phyloP scores from a whole-genome alignment of 2,113 vertebrate species.

The Ciconia stormi region DNA sequence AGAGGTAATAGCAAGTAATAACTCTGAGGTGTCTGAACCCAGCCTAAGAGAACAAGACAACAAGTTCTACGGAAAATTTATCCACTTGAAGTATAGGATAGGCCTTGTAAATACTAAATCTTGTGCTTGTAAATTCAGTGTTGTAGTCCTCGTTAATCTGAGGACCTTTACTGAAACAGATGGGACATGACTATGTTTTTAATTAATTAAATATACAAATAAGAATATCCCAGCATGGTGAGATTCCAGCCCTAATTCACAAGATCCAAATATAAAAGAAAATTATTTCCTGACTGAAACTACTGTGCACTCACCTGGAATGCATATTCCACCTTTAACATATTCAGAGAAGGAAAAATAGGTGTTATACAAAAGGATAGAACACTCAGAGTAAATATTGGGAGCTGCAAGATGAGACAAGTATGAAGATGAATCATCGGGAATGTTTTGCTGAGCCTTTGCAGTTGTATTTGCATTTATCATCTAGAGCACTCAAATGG shows the following conservation, averaged over 20 bases:
- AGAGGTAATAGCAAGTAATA: slow-evolving; percentile 10
- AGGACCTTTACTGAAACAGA: neutral
- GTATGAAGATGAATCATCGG: slow-evolving; percentile 22
- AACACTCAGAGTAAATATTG: neutral
- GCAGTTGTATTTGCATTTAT: neutral
- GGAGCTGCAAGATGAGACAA: slow-evolving; percentile 26
- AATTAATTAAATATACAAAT: neutral
- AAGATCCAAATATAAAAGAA: neutral
- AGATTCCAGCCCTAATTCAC: neutral
- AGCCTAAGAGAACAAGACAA: neutral
- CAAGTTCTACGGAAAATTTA: neutral
- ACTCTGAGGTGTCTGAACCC: neutral
- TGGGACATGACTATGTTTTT: neutral
- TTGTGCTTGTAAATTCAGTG: neutral
- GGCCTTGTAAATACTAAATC: neutral
- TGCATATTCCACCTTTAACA: neutral
- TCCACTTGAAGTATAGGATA: neutral
- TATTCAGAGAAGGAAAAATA: neutral
- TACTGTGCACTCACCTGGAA: neutral
- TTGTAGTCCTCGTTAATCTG: neutral
- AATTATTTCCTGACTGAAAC: neutral
- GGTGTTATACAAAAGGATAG: neutral
- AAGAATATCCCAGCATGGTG: neutral
- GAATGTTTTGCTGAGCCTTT: slow-evolving; percentile 8
- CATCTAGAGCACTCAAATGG: neutral